Evolutionary conservation across 2,797 vertebrate genomes (phyloP).

Genomic region (Anableps anableps): DNA sequence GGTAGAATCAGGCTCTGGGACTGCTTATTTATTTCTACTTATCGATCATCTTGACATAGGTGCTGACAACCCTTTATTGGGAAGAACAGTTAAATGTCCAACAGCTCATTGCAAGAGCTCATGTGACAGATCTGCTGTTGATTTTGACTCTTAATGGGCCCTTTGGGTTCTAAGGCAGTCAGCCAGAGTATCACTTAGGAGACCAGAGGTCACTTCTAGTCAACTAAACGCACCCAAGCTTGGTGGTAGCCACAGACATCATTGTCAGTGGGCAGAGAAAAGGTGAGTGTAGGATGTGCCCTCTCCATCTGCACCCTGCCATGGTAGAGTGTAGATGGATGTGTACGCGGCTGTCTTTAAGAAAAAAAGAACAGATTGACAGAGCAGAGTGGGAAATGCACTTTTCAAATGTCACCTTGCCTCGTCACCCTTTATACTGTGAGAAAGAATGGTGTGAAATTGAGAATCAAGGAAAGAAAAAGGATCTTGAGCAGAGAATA

Average conservation of each 20-base stretch:
- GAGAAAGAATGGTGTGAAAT: conserved; percentile 50
- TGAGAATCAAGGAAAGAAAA: conserved; percentile 44
- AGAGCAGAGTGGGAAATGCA: conserved; percentile 68
- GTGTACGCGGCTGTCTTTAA: conserved; percentile 53
- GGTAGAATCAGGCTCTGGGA: conserved; percentile 34
- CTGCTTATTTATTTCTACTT: conserved; percentile 50
- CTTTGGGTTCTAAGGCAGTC: conserved; percentile 49
- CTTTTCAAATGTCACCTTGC: conserved; percentile 81
- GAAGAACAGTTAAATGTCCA: conserved; percentile 50
- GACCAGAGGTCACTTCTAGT: conserved; percentile 44
- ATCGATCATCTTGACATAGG: conserved; percentile 70
- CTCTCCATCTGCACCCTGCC: conserved; percentile 14
- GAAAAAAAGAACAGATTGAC: conserved; percentile 68
- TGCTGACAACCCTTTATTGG: conserved; percentile 73
- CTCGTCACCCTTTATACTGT: conserved; percentile 55
- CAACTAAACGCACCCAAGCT: conserved; percentile 34
- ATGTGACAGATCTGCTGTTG: conserved; percentile 62
- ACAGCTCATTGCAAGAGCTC: conserved; percentile 48
- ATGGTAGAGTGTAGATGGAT: conserved; percentile 48
- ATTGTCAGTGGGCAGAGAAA: conserved; percentile 46
- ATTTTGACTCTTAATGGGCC: conserved; percentile 64
- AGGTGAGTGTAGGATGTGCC: conserved; percentile 28
- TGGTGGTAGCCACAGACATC: conserved; percentile 42
- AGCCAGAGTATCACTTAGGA: conserved; percentile 40
- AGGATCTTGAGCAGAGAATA: conserved; percentile 22